phyloP scores from a whole-genome alignment of 2,888 invertebrate species.

The Diaperis boleti region DNA sequence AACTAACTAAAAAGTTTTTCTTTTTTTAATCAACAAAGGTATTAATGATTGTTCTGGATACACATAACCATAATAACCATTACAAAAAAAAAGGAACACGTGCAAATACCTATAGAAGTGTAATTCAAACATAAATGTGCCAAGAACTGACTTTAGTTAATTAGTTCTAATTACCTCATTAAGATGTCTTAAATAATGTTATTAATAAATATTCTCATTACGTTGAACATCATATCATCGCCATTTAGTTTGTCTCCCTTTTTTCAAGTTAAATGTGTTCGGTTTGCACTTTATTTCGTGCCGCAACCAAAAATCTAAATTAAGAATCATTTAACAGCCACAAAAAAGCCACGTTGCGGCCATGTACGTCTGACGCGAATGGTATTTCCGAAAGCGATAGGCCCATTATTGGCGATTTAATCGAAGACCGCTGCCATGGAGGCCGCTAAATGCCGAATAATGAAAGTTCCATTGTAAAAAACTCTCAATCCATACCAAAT shows the following conservation, averaged over 20 bases:
- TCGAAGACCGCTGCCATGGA: conserved; percentile 31
- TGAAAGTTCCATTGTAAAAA: conserved; percentile 35
- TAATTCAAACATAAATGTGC: no score
- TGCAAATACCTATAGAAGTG: no score
- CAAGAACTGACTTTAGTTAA: no score
- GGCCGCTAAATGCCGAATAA: conserved; percentile 29
- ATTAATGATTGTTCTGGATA: no score
- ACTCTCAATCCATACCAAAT: conserved; percentile 37
- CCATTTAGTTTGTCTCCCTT: background rate
- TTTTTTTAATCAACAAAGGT: no score
- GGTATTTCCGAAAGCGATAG: conserved; percentile 30
- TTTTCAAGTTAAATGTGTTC: background rate
- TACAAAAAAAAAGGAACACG: no score
- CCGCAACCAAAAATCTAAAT: conserved; percentile 7
- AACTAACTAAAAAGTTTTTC: no score
- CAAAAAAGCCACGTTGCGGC: conserved; percentile 10
- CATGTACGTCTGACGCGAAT: conserved; percentile 29
- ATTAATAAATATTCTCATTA: no score
- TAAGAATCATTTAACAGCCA: conserved; percentile 23
- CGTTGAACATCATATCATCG: no score
- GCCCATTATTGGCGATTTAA: conserved; percentile 32
- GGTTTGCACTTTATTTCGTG: conserved; percentile 7
- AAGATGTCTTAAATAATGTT: no score
- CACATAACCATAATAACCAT: no score
- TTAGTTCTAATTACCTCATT: no score